Evolutionary conservation across 2,888 invertebrate genomes (phyloP).

Genomic region (Dynastes tityus): DNA sequence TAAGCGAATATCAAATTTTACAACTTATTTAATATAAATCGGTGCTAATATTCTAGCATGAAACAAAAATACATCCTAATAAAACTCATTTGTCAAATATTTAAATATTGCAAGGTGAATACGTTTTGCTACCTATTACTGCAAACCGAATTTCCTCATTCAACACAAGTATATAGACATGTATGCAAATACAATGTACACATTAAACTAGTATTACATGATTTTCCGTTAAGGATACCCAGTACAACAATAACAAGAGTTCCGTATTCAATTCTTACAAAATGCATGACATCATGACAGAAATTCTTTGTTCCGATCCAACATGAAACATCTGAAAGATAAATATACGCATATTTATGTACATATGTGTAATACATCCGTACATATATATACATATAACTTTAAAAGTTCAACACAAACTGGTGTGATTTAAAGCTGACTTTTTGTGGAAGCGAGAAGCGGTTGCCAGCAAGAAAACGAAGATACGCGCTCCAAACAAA

Average conservation of each 20-base stretch:
- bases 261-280: neutral
- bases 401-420: constrained; percentile 4
- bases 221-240: too few species aligned
- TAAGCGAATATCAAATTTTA: too few species aligned
- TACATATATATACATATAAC: neutral
- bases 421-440: constrained; percentile 23
- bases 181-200: too few species aligned
- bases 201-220: too few species aligned
- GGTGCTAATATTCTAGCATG: too few species aligned
- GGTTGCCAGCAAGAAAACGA: neutral
- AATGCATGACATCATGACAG: constrained; percentile 21
- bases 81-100: too few species aligned
- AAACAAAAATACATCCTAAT: too few species aligned
- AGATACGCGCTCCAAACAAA: neutral
- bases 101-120: too few species aligned
- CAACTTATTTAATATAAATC: too few species aligned
- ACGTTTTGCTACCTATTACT: too few species aligned
- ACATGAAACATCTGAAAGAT: constrained; percentile 6
- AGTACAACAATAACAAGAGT: neutral
- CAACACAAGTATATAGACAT: too few species aligned
- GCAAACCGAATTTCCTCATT: too few species aligned
- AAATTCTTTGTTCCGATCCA: neutral
- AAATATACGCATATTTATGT: neutral
- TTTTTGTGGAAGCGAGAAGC: neutral
- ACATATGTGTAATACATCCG: neutral